Conservation (phyloP, 2,888 invertebrate genomes). For the Scaptomyza tumidula region DNA sequence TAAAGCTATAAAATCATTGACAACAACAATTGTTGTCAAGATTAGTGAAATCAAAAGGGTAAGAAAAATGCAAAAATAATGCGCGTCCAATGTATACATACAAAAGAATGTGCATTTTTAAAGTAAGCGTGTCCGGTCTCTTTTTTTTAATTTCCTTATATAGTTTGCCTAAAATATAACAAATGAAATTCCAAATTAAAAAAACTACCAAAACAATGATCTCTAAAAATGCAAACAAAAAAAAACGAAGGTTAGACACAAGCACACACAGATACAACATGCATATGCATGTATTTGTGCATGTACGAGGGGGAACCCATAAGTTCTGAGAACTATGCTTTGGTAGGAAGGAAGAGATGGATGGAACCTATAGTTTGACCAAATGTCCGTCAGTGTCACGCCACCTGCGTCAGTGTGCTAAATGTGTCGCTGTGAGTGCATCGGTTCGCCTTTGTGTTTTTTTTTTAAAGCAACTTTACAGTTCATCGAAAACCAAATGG, state of each 20-base stretch:
- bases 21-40: conserved; percentile 19
- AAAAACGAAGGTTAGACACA: conserved; percentile 46
- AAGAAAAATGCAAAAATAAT: conserved; percentile 40
- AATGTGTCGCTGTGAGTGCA: too few species aligned
- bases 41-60: conserved; percentile 27
- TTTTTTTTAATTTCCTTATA: not conserved
- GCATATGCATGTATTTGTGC: conserved; percentile 5
- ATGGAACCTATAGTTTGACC: too few species aligned
- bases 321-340: too few species aligned
- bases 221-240: conserved; percentile 29
- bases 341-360: too few species aligned
- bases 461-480: too few species aligned
- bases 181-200: conserved; percentile 7
- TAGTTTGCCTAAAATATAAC: conserved; percentile 2
- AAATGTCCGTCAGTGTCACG: too few species aligned
- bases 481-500: too few species aligned
- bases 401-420: too few species aligned
- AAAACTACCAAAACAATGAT: conserved; percentile 42
- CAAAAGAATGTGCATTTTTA: not conserved
- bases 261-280: conserved; percentile 37
- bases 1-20: conserved; percentile 7
- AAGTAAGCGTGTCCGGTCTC: not conserved
- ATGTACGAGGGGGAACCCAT: not conserved
- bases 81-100: conserved; percentile 8
- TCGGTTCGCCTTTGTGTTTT: too few species aligned